Evolutionary conservation across 2,888 invertebrate genomes (phyloP).

Genomic region (Temnothorax unifasciatus): DNA sequence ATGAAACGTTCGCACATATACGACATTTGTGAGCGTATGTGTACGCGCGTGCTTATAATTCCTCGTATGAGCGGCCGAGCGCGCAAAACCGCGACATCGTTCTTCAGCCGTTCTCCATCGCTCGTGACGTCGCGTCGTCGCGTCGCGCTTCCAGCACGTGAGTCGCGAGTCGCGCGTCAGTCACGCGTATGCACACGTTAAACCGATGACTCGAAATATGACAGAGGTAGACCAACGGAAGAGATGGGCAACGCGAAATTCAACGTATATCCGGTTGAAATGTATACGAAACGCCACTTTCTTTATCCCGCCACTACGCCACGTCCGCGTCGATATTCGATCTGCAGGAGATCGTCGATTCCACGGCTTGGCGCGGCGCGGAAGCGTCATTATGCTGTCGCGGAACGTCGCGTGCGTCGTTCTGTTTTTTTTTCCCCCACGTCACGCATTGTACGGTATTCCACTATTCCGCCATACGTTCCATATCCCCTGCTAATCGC

Average conservation of each 20-base stretch:
- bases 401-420: too few relatives aligned
- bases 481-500: background rate
- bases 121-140: too few relatives aligned
- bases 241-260: background rate
- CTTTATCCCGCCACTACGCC: background rate
- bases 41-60: constrained; percentile 1
- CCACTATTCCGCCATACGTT: too few relatives aligned
- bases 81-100: constrained; percentile 14
- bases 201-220: constrained; percentile 4
- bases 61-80: background rate
- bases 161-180: too few relatives aligned
- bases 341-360: background rate
- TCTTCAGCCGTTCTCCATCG: background rate
- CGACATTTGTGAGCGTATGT: background rate
- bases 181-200: background rate
- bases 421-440: background rate
- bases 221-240: background rate
- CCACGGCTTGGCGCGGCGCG: too few relatives aligned
- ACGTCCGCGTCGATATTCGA: background rate
- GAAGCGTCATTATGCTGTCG: constrained; percentile 2
- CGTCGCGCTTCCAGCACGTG: too few relatives aligned
- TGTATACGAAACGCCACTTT: background rate
- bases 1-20: background rate
- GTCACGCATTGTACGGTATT: background rate
- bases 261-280: background rate